These are phyloP conservation scores for Dryadula phaetusa DNA, from an alignment of 2,888 invertebrate genomes.

Conservation along the genomic window DNA sequence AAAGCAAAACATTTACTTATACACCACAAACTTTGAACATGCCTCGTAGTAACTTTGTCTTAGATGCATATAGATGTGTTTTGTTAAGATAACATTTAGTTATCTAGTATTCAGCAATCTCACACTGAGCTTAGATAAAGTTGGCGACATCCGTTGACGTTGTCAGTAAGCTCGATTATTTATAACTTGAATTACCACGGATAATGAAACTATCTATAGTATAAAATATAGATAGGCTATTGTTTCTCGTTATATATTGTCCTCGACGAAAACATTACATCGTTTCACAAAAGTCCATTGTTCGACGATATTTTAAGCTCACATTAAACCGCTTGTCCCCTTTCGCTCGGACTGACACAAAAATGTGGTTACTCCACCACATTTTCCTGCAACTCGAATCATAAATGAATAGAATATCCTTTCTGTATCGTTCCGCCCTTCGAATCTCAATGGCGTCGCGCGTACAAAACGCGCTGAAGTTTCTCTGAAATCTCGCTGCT, in stretches of 20 bases:
- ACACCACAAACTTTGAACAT: constrained; percentile 24
- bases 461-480: constrained; percentile 43
- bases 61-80: background rate
- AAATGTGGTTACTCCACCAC: constrained; percentile 30
- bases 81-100: constrained; percentile 20
- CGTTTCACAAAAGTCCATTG: background rate
- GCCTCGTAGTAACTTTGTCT: constrained; percentile 22
- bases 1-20: constrained; percentile 29
- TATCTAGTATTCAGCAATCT: constrained; percentile 17
- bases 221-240: background rate
- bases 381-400: constrained; percentile 46
- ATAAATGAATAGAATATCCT: constrained; percentile 51
- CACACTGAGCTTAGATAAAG: constrained; percentile 30
- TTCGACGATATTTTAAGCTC: background rate
- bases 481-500: constrained; percentile 40
- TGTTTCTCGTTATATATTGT: background rate
- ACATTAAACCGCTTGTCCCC: constrained; percentile 20
- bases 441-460: constrained; percentile 47
- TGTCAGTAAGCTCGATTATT: background rate
- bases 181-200: background rate
- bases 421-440: constrained; percentile 40
- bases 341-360: constrained; percentile 21
- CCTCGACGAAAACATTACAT: background rate
- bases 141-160: constrained; percentile 16
- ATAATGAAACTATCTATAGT: background rate